Evolutionary conservation across 2,888 invertebrate genomes (phyloP), one percentile per base, ranked within the genome.

Genomic region (Cryptus armator): DNA sequence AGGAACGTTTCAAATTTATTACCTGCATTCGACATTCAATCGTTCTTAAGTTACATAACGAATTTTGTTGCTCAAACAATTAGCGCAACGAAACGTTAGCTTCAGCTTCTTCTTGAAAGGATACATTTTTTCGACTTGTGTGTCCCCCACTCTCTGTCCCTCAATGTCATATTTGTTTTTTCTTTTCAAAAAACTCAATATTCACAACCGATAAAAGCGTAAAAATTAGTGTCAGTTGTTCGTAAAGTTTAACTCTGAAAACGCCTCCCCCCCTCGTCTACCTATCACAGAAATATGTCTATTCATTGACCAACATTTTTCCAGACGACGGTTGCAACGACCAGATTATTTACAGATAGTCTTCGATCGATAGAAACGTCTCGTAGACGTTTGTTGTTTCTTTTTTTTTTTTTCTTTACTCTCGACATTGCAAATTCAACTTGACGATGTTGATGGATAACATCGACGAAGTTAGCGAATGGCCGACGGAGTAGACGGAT

Each of bases 271-370:
- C 24, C 1, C 89, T 86, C 72, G 86, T 87, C 87, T 89, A 89
- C 87, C 91, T 92, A 92, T 92, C 92, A 92, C 92, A 92, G 91
- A 91, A 91, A 88, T 88, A 90, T 87, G 85, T 75, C 78, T 78
- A 86, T 84, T 71, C 46, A 75, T 82, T 77, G 81, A 79, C 51
- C 83, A 85, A 83, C 67, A 81, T 83, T 75, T 84, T 37, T 77
- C 66, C 67, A 44, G 44, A 76, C 77, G 43, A 81, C 79, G 76
- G 62, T 64, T 76, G 71, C 78, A 67, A 82, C 81, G 56, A 83
- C 72, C 72, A 77, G 53, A 81, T 72, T 83, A 85, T 83, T 77
- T 83, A 83, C 83, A 85, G 68, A 81, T 75, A 83, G 56, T 75
- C 68, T 74, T 68, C 76, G 76, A 72, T 68, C 37, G 70, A 83